Conservation (phyloP, 2,797 vertebrate genomes). For the Poecilia picta region DNA sequence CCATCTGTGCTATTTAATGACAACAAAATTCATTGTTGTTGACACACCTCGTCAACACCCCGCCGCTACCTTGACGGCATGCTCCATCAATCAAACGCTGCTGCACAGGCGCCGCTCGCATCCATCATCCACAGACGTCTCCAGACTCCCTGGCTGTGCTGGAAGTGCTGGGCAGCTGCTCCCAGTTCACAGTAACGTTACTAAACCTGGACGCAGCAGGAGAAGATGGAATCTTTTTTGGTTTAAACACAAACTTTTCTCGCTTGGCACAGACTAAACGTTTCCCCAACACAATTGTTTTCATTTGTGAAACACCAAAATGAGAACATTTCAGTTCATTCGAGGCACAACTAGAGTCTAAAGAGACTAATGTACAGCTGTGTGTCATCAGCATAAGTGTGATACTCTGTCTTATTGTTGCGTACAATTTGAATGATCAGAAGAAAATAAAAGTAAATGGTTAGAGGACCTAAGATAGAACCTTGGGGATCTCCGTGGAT, state of each 20-base stretch:
- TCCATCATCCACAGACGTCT: conserved; percentile 37
- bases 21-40: conserved; percentile 38
- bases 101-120: conserved; percentile 27
- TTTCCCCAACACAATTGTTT: neutral
- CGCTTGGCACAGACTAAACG: neutral
- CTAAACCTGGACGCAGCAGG: neutral
- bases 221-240: neutral
- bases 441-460: too few relatives aligned
- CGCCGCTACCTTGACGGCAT: conserved; percentile 37
- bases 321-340: neutral
- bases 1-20: conserved; percentile 34
- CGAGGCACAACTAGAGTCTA: too few relatives aligned
- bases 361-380: too few relatives aligned
- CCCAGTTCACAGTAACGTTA: neutral
- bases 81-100: conserved; percentile 48
- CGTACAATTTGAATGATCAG: too few relatives aligned
- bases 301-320: neutral
- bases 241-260: neutral
- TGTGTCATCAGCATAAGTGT: too few relatives aligned
- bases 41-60: conserved; percentile 63
- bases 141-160: conserved; percentile 17
- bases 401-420: too few relatives aligned
- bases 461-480: too few relatives aligned
- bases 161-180: neutral
- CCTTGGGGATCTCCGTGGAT: too few relatives aligned